Evolutionary conservation across 2,797 vertebrate species (phyloP), one percentile per base, ranked within the genome.

Genomic region (Natrix natrix): DNA sequence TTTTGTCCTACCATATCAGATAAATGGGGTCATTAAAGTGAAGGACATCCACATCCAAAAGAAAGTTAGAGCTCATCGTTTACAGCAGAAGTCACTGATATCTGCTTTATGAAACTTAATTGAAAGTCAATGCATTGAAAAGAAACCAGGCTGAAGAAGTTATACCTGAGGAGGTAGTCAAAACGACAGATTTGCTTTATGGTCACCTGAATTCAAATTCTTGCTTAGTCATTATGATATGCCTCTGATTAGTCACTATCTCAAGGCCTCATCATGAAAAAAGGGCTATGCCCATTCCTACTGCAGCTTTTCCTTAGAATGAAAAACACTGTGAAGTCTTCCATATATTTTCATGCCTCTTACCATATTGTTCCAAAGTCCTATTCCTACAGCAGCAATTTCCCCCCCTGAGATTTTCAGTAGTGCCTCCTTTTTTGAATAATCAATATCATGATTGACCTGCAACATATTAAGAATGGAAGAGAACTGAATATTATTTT

Each of bases 331-430:
- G 3, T 66, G n/a, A 37, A 14, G 5, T 57, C 56, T 87, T 10
- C 43, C 48, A 78, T 13, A 13, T 11, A 37, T 88, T 17, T 87
- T 74, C 60, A n/a, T 8, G 10, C 16, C 16, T 54, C 97, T 96
- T 92, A 97, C 97, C 97, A 97, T 98, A 92, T 88, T 97, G 92
- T 98, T 98, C 98, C 98, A 98, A 93, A 98, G 96, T 20, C 74
- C 91, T 91, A 97, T 26, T 92, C 95, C 86, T 0, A 98, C 86
- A 88, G 12, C 12, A 56, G 54, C 4, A 55, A 78, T 92, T 48
- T 54, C 22, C n/a, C 95, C 88, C 56, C 94, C 95, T 78, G 20
- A 55, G 11, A 88, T 86, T 87, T 94, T 86, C n/a, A 1, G 1
- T 37, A 74, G n/a, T 57, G 87, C 86, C 24, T 92, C 66, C 59